phyloP scores from a whole-genome alignment of 2,113 vertebrate species.

The Reinhardtius hippoglossoides region DNA sequence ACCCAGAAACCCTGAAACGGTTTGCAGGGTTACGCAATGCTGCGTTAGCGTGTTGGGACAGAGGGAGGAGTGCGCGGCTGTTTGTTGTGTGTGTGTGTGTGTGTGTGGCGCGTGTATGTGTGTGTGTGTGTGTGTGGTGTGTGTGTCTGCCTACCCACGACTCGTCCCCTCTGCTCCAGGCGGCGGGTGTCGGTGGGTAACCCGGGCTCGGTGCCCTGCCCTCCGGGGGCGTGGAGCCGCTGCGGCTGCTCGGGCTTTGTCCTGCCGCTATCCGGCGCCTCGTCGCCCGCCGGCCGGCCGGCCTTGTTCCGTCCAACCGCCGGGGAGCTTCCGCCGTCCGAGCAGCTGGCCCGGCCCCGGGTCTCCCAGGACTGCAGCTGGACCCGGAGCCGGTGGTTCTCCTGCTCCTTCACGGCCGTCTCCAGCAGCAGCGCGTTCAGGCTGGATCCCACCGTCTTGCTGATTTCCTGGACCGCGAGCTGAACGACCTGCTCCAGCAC shows the following conservation, averaged over 20 bases:
- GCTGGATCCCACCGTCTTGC: conserved; percentile 80
- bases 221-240: conserved; percentile 49
- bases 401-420: conserved; percentile 81
- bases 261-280: conserved; percentile 49
- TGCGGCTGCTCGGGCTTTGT: conserved; percentile 61
- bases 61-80: conserved; percentile 9
- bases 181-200: conserved; percentile 68
- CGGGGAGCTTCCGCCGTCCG: not conserved
- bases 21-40: conserved; percentile 50
- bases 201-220: conserved; percentile 43
- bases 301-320: not conserved
- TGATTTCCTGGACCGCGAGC: conserved; percentile 85
- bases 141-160: conserved; percentile 75
- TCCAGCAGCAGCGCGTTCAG: conserved; percentile 83
- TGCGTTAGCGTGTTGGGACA: not conserved
- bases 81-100: not conserved
- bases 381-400: conserved; percentile 77
- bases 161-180: conserved; percentile 79
- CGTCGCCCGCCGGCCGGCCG: conserved; percentile 20
- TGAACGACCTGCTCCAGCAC: conserved; percentile 86
- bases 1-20: not conserved
- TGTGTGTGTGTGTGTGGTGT: not conserved
- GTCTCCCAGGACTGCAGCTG: conserved; percentile 72
- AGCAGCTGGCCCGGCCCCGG: conserved; percentile 5
- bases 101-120: not conserved